phyloP scores from a whole-genome alignment of 2,797 vertebrate species.

The Oophaga sylvatica region DNA sequence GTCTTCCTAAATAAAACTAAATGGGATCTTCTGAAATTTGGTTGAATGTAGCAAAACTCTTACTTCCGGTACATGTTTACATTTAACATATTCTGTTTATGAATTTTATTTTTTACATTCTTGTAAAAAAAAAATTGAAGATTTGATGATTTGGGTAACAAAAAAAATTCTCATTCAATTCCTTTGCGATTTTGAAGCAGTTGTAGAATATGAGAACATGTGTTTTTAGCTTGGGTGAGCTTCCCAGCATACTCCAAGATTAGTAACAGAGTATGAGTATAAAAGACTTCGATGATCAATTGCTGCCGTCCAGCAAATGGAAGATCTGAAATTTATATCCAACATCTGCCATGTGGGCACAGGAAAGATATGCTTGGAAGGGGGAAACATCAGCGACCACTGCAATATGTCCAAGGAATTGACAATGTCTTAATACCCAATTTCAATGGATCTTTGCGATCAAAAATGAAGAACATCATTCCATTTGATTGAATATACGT shows the following conservation, averaged over 20 bases:
- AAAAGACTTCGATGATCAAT: conserved; percentile 41
- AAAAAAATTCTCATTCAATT: background rate
- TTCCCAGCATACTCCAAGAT: conserved; percentile 49
- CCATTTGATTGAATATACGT: background rate
- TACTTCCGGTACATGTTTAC: too few species aligned
- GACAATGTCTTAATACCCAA: conserved; percentile 17
- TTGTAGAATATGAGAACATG: conserved; percentile 44
- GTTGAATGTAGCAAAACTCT: background rate
- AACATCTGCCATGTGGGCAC: conserved; percentile 38
- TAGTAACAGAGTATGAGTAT: conserved; percentile 44
- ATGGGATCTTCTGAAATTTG: too few species aligned
- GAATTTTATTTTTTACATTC: too few species aligned
- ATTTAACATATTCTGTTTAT: too few species aligned
- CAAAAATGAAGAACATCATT: background rate
- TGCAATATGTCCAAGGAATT: background rate
- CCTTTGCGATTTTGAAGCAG: background rate
- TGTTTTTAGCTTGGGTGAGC: conserved; percentile 20
- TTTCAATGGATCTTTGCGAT: conserved; percentile 5
- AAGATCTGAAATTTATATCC: conserved; percentile 53
- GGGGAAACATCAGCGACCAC: background rate
- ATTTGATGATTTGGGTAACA: background rate
- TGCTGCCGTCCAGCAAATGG: conserved; percentile 20
- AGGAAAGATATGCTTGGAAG: conserved; percentile 4
- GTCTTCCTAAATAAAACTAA: too few species aligned
- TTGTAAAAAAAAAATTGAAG: too few species aligned